These are phyloP conservation scores for Hyperopisus bebe DNA, from an alignment of 2,113 vertebrate genomes.

Conservation along the genomic window DNA sequence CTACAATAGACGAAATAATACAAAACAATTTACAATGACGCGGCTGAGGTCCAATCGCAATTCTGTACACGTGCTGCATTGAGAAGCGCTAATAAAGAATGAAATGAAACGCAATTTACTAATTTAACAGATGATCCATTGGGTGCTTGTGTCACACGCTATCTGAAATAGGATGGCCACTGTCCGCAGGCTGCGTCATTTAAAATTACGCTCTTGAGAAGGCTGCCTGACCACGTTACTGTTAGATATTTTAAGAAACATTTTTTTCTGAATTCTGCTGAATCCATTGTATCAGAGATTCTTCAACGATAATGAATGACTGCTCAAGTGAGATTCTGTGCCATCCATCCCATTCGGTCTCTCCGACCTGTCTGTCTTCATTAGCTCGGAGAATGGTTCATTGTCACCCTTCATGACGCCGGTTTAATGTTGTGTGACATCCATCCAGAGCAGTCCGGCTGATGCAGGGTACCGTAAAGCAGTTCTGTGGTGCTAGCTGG, in stretches of 20 bases:
- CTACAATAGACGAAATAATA: not conserved
- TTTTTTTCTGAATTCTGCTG: not conserved
- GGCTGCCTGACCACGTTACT: not conserved
- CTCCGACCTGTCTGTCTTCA: slow-evolving; percentile 24
- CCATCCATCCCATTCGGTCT: not conserved
- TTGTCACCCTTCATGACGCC: slow-evolving; percentile 27
- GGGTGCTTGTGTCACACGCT: not conserved
- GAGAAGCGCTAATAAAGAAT: not conserved
- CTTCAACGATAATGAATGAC: not conserved
- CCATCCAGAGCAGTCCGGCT: not conserved
- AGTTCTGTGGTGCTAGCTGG: not conserved
- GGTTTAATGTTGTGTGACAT: slow-evolving; percentile 35
- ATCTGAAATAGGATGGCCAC: not conserved
- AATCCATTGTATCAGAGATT: not conserved
- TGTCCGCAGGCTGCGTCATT: not conserved
- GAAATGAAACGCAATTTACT: no score
- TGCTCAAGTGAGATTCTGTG: slow-evolving; percentile 14
- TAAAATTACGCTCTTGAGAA: not conserved
- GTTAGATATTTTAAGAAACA: not conserved
- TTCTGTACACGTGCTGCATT: not conserved
- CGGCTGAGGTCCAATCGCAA: not conserved
- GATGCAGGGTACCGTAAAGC: not conserved
- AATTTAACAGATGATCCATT: not conserved
- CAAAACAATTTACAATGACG: not conserved
- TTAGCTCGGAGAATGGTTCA: slow-evolving; percentile 31